Base-by-base conservation (phyloP, 2,888 invertebrate species). In the Drosophila yooni region DNA sequence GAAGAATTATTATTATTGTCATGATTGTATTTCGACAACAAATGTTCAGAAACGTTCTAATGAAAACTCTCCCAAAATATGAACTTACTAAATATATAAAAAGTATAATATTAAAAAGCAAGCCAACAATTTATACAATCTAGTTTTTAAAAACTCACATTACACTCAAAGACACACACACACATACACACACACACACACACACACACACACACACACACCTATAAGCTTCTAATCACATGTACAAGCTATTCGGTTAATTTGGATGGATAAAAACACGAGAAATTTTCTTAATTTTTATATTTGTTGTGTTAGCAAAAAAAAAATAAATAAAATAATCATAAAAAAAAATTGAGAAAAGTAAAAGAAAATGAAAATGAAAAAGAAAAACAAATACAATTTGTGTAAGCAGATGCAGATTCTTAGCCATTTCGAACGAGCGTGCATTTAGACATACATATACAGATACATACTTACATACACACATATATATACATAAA, bases 61-160 rank as follows among this genome's bases (percentile, higher is more conserved):
- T 63, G 51, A 31, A 31, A 50, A 63, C 46, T 60, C 46, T 60
- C 52, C 56, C 27, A 57, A 64, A 64, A 61, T 53, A 34, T 57
- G 40, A 72, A 65, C 50, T 46, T 51, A 75, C 53, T 57, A 62
- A 69, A 76, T 58, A 58, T 33, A 70, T 63, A 54, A 43, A 65
- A 48, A 25, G 62, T 31, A 69, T 86, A 68, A 84, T 84, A 84
- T 69, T 70, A 51, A 75, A 89, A 87, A 89, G 84, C 89, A 89
- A 88, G 89, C 89, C 89, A 89, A 87, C 84, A 85, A 89, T 85
- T 85, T 87, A 89, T 87, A 85, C 84, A 89, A 89, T 73, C 89
- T 85, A 89, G 84, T 84, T 85, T 79, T 67, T 64, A 74, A 83
- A 53, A 54, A 46, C 43, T 60, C 46, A 65, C 59, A 65, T 70